Base-by-base conservation (phyloP, 2,888 invertebrate species). In the Oscheius sp. region DNA sequence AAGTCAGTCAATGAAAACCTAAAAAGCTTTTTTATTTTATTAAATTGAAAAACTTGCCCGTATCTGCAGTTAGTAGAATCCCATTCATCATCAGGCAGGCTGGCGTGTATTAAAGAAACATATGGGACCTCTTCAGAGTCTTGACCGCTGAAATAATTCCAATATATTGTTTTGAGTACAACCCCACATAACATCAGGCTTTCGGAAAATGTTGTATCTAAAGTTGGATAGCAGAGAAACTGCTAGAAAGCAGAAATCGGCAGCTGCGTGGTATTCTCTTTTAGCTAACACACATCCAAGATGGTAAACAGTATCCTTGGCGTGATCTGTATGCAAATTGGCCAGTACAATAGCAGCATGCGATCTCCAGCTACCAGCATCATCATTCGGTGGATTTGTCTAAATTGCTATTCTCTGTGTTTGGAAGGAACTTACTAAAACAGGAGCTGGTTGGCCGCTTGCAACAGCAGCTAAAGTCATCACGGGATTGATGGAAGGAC, bases 161-260 rank as follows among this genome's bases (percentile, higher is more conserved):
- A 52, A 50, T 17, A 17, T 10, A 52, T 15, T 5, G 37, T 25
- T n/a, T 34, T 29, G n/a, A n/a, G n/a, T n/a, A n/a, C n/a, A n/a
- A n/a, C n/a, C n/a, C n/a, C n/a, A 52, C 65, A n/a, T n/a, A n/a
- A n/a, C n/a, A n/a, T 64, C 45, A n/a, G 63, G 65, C 8, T 70
- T 79, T 10, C 63, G 65, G 70, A 81, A 81, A 4, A 77, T 72
- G 68, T 61, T 61, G 2, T 45, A 27, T 61, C 78, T 74, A 33
- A 71, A 69, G 46, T 70, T 72, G 17, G 76, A 75, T 15, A 80
- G 55, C n/a, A 79, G 72, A 31, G 71, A 92, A 1, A 92, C 94
- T 89, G 95, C 91, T 83, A 98, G 89, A 89, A 96, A 96, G 88
- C 96, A 96, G 88, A 97, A 95, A 88, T 97, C 96, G 27, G 96